These are phyloP conservation scores for Pseudochromis fuscus DNA, from an alignment of 2,797 vertebrate genomes.

Conservation along the genomic window DNA sequence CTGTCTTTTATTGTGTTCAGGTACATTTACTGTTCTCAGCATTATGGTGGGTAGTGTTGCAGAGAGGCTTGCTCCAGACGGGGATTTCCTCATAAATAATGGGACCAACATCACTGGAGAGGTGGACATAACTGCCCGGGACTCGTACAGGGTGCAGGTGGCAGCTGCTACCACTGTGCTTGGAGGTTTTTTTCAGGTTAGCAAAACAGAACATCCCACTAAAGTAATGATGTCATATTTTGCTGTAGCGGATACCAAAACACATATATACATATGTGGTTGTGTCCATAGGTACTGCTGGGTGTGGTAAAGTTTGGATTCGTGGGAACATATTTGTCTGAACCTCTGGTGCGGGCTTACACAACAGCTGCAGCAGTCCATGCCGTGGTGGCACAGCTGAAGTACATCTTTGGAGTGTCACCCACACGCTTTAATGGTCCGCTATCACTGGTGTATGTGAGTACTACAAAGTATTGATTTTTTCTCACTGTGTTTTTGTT, in stretches of 20 bases:
- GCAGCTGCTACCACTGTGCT: conserved; percentile 92
- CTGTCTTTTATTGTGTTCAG: conserved; percentile 73
- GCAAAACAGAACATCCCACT: not conserved
- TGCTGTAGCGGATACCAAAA: conserved; percentile 3
- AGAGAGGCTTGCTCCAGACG: conserved; percentile 88
- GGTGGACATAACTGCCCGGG: conserved; percentile 78
- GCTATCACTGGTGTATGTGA: conserved; percentile 85
- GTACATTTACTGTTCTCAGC: conserved; percentile 95
- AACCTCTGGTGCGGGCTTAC: conserved; percentile 94
- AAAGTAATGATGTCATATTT: not conserved
- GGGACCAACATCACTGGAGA: conserved; percentile 82
- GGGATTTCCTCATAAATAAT: conserved; percentile 80
- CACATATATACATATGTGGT: not conserved
- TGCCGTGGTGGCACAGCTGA: conserved; percentile 93
- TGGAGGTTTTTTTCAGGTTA: conserved; percentile 94
- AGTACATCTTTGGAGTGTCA: conserved; percentile 90
- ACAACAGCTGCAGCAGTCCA: conserved; percentile 92
- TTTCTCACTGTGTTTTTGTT: conserved; percentile 3
- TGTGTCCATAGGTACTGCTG: conserved; percentile 86
- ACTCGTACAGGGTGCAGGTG: conserved; percentile 87
- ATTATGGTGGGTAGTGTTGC: conserved; percentile 97
- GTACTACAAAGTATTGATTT: conserved; percentile 60
- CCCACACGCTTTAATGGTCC: conserved; percentile 85
- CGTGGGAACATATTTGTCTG: conserved; percentile 95
- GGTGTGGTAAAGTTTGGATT: conserved; percentile 95